A percentile compares a stretch with the other conserved stretches of the same genome.
Conservation (phyloP, 2,113 vertebrate genomes). For the Cnemophilus loriae region DNA sequence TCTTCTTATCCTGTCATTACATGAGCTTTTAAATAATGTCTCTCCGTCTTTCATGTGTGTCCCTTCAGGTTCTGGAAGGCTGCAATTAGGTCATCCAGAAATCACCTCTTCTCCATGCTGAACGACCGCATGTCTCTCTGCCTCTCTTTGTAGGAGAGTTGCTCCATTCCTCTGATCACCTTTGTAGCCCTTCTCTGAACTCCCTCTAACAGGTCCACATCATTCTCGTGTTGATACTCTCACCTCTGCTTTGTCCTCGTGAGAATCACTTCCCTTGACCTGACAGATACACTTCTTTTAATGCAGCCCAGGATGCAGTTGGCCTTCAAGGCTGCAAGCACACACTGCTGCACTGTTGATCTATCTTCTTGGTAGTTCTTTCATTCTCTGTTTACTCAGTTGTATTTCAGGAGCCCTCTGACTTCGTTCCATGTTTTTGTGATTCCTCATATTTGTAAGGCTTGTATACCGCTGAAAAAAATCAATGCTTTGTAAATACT, state of each 20-base stretch:
- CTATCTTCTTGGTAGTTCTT: neutral
- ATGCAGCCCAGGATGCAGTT: neutral
- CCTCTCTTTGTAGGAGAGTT: neutral
- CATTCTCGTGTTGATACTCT: neutral
- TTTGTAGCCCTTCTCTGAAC: neutral
- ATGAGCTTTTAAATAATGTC: neutral
- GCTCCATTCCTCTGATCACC: neutral
- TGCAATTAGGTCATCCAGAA: neutral
- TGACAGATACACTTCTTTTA: neutral
- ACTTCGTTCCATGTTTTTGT: neutral
- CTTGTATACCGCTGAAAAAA: neutral
- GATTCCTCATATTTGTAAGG: neutral
- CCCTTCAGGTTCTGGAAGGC: neutral
- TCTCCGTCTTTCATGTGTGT: neutral
- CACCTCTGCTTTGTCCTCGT: neutral
- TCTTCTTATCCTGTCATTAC: neutral
- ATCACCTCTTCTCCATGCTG: neutral
- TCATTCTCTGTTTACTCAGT: rapidly evolving
- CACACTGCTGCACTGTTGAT: neutral
- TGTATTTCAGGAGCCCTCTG: neutral
- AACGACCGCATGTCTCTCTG: neutral
- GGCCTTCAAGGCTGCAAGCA: neutral
- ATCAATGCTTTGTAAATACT: neutral
- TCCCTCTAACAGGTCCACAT: neutral
- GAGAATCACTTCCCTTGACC: neutral